Evolutionary conservation across 2,888 invertebrate species (phyloP).

Genomic region (Drosophila nr. medialis): DNA sequence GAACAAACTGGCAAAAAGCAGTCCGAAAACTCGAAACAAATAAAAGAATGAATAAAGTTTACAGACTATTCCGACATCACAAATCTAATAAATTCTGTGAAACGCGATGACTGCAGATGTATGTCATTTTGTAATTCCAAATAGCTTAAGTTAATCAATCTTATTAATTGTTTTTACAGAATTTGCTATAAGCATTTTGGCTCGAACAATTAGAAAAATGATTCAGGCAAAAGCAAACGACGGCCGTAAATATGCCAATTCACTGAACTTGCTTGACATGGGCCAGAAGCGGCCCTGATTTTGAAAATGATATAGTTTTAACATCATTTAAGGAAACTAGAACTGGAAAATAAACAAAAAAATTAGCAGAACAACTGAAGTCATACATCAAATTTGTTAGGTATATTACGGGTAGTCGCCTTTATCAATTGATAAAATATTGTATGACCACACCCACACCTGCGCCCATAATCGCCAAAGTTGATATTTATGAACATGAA

Average conservation of each 20-base stretch:
- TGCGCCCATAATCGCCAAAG: background rate
- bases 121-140: background rate
- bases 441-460: background rate
- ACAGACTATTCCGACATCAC: background rate
- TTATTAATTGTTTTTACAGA: background rate
- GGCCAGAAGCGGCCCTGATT: background rate
- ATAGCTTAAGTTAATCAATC: background rate
- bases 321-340: background rate
- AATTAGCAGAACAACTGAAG: background rate
- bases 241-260: too few relatives aligned
- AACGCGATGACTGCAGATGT: background rate
- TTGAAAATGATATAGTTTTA: background rate
- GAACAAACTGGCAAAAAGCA: background rate
- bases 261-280: background rate
- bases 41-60: background rate
- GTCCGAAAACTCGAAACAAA: background rate
- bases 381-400: background rate
- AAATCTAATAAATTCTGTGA: background rate
- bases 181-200: background rate
- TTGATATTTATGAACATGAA: background rate
- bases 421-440: background rate
- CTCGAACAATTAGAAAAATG: background rate
- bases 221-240: background rate
- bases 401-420: too few relatives aligned
- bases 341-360: background rate